Evolutionary conservation across 2,113 vertebrate genomes (phyloP), one percentile per base, ranked within the genome.

Genomic region (Clupea harengus): DNA sequence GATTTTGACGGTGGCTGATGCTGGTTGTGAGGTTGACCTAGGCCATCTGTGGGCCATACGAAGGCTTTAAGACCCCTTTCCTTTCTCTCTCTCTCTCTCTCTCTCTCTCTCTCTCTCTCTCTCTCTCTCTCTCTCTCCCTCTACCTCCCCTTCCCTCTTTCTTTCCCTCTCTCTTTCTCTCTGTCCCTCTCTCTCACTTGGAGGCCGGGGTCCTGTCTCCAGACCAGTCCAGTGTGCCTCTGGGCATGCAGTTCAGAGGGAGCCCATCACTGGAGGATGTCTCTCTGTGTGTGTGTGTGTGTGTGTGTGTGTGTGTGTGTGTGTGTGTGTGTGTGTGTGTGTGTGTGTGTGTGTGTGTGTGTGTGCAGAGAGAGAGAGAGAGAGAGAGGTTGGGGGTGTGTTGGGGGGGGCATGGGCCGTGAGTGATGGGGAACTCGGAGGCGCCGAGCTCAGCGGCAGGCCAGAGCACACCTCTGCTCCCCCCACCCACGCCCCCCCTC

Each of bases 391-490:
- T 39, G 39, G 39, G 39, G 39, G 39, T 39, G 60, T 3, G 20
- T 6, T 60, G 18, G 17, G 60, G 57, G 60, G 60, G 22, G 22
- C 25, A 28, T 25, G 60, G 64, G 28, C 64, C 64, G 64, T 72
- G 64, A 72, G 64, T 72, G 64, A 72, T 72, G 64, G 64, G 64
- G 64, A 86, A 60, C 86, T 50, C 32, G 18, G 39, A 83, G 88
- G 85, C 81, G 84, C 84, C 86, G 75, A 9, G 52, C 84, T 84
- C 86, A 81, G 84, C 72, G 72, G 87, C 83, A 89, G 87, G 83
- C 84, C 88, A 67, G 64, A 45, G 82, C 82, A 82, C 88, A 86
- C 85, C 84, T 89, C 86, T 22, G 28, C 84, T 32, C 72, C 84
- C 81, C 85, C 75, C 18, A 13, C 85, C 46, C 84, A 86, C 87